A percentile compares a stretch with the other conserved stretches of the same genome.
Evolutionary conservation across 2,797 vertebrate species (phyloP).

Genomic region (Pristis pectinata): DNA sequence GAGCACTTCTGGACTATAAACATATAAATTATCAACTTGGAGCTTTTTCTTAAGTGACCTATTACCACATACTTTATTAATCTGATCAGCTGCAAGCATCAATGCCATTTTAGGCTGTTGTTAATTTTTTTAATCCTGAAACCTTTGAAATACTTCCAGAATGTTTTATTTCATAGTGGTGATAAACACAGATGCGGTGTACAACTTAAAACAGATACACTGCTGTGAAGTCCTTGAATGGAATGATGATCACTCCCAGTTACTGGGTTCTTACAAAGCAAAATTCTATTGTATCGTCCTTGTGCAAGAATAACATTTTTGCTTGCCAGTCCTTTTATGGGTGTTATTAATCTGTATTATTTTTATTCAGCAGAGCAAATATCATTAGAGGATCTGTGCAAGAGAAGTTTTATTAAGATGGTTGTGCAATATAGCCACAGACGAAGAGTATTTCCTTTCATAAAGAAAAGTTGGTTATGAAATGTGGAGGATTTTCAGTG

Average conservation of each 20-base stretch:
- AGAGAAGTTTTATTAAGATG: background rate
- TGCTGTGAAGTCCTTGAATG: background rate
- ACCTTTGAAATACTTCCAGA: background rate
- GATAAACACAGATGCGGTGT: no score
- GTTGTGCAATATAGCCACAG: background rate
- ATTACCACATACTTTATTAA: background rate
- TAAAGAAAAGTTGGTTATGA: background rate
- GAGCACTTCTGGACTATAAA: background rate
- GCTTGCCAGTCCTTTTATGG: background rate
- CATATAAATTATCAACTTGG: background rate
- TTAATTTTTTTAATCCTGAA: background rate
- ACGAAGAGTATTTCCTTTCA: background rate
- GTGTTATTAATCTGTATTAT: background rate
- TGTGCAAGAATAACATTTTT: background rate
- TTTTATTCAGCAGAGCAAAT: background rate
- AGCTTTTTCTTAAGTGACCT: background rate
- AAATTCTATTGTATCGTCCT: background rate
- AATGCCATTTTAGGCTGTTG: background rate
- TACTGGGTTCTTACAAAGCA: background rate
- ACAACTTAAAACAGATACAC: background rate
- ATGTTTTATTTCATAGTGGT: background rate
- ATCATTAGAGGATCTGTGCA: background rate
- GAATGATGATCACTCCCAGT: background rate
- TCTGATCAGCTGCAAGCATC: background rate
- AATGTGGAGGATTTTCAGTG: background rate